Evolutionary conservation across 2,888 invertebrate species (phyloP).

Genomic region (Pyrocoelia pectoralis): DNA sequence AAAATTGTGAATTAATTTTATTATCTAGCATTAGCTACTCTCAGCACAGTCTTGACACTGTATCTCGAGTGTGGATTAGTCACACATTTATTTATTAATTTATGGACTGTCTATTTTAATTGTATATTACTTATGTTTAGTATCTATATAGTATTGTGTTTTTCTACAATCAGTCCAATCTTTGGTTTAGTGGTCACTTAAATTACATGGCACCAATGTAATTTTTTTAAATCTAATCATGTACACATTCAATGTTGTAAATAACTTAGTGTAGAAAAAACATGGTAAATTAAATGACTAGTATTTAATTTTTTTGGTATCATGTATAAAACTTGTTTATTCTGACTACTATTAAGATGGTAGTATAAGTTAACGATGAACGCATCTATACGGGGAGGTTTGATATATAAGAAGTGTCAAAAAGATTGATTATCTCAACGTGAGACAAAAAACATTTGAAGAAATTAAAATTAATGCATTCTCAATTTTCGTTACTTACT

Average conservation of each 20-base stretch:
- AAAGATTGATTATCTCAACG: neutral
- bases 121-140: neutral
- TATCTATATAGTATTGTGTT: neutral
- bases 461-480: neutral
- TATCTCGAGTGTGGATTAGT: no score
- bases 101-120: neutral
- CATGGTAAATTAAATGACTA: neutral
- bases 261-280: neutral
- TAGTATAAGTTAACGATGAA: neutral
- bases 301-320: slow-evolving; percentile 4
- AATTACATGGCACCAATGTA: slow-evolving; percentile 21
- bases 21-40: no score
- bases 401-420: neutral
- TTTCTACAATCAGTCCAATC: slow-evolving; percentile 25
- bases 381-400: neutral
- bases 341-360: neutral
- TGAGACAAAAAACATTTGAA: neutral
- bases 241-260: neutral
- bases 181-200: slow-evolving; percentile 24
- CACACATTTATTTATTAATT: neutral
- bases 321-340: no score
- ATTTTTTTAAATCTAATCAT: neutral
- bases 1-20: no score
- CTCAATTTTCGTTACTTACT: neutral
- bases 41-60: no score